Conservation (phyloP, 2,113 vertebrate genomes). For the Limnothrissa miodon region DNA sequence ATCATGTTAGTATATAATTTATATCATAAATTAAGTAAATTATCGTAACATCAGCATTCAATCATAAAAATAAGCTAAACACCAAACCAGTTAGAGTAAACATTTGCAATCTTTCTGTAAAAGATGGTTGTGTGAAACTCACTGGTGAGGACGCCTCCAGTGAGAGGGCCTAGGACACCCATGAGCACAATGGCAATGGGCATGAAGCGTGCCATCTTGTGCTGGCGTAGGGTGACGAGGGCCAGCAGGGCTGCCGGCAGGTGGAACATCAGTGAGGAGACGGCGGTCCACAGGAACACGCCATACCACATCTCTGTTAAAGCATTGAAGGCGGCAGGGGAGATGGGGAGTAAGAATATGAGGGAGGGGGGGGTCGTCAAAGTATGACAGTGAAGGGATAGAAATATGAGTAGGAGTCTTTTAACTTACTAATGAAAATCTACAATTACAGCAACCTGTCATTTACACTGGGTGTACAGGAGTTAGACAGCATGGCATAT, state of each 20-base stretch:
- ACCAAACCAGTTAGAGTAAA: background rate
- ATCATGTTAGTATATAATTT: too few species aligned
- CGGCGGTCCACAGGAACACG: conserved; percentile 91
- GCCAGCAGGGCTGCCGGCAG: conserved; percentile 85
- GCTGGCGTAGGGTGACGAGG: conserved; percentile 84
- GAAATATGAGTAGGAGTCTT: background rate
- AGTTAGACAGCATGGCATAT: background rate
- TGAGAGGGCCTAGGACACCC: conserved; percentile 91
- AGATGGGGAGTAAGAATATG: background rate
- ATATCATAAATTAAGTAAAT: background rate
- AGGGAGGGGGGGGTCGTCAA: background rate
- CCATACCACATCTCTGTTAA: conserved; percentile 97
- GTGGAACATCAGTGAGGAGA: conserved; percentile 92
- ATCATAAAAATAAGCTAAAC: background rate
- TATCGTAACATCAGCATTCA: background rate
- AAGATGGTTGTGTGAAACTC: conserved; percentile 54
- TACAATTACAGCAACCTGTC: background rate
- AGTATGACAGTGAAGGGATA: background rate
- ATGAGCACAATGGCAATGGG: conserved; percentile 91
- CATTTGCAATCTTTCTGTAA: background rate
- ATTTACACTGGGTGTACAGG: background rate
- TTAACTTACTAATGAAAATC: background rate
- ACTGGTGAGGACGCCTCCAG: conserved; percentile 93
- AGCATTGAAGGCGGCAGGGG: background rate
- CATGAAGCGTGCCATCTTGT: conserved; percentile 91